These are phyloP conservation scores for Apocrypta bakeri DNA, from an alignment of 1,140 invertebrate genomes.

Conservation along the genomic window DNA sequence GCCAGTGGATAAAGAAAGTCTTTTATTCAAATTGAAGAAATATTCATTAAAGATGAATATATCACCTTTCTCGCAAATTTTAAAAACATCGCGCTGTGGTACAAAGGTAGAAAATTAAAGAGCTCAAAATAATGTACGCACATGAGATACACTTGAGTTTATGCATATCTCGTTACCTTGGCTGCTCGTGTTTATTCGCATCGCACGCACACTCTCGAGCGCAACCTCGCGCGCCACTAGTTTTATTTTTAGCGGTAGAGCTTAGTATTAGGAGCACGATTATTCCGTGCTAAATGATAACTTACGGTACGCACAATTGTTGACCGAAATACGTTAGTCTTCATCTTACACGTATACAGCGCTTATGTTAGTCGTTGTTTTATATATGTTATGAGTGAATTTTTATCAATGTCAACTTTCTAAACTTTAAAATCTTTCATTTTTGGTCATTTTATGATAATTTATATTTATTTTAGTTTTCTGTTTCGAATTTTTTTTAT, in stretches of 20 bases:
- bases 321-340: conserved; percentile 44
- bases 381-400: too few species aligned
- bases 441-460: too few species aligned
- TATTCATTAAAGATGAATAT: too few species aligned
- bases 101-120: conserved; percentile 27
- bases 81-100: conserved; percentile 17
- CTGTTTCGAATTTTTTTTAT: not conserved
- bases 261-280: conserved; percentile 52
- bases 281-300: conserved; percentile 61
- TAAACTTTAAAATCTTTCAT: too few species aligned
- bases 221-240: conserved; percentile 37
- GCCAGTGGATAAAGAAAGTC: too few species aligned
- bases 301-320: conserved; percentile 25
- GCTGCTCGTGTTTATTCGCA: conserved; percentile 55
- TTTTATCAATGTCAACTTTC: too few species aligned
- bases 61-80: too few species aligned
- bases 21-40: too few species aligned
- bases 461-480: too few species aligned
- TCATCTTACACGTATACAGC: too few species aligned
- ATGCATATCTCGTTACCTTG: conserved; percentile 59
- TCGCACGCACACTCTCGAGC: conserved; percentile 47
- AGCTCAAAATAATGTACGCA: conserved; percentile 42
- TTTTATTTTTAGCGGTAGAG: conserved; percentile 58
- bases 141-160: conserved; percentile 45
- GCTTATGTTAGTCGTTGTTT: too few species aligned